Conservation (phyloP, 2,113 vertebrate species). For the rabbit (Oryctolagus cuniculus) region mOryCun1.1 NC_091434.1:106085501-106086000, state of each 20-base stretch:
- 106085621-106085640: background rate
- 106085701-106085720: background rate
- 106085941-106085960: background rate
- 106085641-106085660: background rate
- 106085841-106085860: background rate
- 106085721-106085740: background rate
- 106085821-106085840: background rate
- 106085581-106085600: background rate
- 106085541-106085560: conserved; percentile 27
- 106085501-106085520: background rate
- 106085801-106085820: background rate
- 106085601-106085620: background rate
- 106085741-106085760: background rate
- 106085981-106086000: background rate
- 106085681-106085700: background rate
- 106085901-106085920: background rate
- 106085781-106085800: background rate
- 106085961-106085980: background rate
- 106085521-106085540: conserved; percentile 18
- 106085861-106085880: background rate
- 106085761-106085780: background rate
- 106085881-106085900: background rate
- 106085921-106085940: background rate
- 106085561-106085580: background rate
- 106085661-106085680: background rate